Conservation (phyloP, 2,113 vertebrate genomes). For the Tragelaphus buxtoni region DNA sequence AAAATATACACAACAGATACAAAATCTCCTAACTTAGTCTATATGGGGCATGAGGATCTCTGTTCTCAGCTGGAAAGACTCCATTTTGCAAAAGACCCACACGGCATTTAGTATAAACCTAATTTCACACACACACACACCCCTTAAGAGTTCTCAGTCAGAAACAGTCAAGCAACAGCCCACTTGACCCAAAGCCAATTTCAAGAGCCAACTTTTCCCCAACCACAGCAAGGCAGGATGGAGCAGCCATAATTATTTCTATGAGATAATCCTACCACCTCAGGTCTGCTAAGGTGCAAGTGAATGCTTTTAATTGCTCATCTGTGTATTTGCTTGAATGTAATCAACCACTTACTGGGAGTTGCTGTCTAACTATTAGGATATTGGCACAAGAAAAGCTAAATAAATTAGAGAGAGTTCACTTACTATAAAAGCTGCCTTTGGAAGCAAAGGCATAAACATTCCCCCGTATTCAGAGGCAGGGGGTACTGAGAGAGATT, state of each 20-base stretch:
- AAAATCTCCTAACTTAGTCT: slow-evolving; percentile 30
- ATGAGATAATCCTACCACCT: slow-evolving; percentile 61
- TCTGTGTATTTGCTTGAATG: slow-evolving; percentile 72
- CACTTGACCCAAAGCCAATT: slow-evolving; percentile 66
- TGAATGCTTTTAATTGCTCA: slow-evolving; percentile 70
- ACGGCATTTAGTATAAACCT: neutral
- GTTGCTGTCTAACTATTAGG: slow-evolving; percentile 71
- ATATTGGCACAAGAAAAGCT: slow-evolving; percentile 71
- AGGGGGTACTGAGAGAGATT: slow-evolving; percentile 16
- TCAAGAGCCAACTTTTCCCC: slow-evolving; percentile 43
- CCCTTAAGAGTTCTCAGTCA: slow-evolving; percentile 44
- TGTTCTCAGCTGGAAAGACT: slow-evolving; percentile 1
- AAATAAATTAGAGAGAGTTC: slow-evolving; percentile 69
- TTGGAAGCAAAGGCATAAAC: slow-evolving; percentile 51
- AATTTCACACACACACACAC: neutral
- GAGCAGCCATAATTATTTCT: slow-evolving; percentile 67
- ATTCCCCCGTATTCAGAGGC: slow-evolving; percentile 32
- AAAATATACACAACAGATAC: neutral
- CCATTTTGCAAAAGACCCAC: neutral
- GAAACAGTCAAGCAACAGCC: slow-evolving; percentile 36
- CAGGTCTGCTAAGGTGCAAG: slow-evolving; percentile 62
- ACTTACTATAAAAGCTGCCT: slow-evolving; percentile 44
- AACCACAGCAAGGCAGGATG: slow-evolving; percentile 40
- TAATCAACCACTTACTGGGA: slow-evolving; percentile 76
- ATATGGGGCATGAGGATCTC: neutral